phyloP scores from a whole-genome alignment of 2,888 invertebrate species.

The Aelia acuminata region DNA sequence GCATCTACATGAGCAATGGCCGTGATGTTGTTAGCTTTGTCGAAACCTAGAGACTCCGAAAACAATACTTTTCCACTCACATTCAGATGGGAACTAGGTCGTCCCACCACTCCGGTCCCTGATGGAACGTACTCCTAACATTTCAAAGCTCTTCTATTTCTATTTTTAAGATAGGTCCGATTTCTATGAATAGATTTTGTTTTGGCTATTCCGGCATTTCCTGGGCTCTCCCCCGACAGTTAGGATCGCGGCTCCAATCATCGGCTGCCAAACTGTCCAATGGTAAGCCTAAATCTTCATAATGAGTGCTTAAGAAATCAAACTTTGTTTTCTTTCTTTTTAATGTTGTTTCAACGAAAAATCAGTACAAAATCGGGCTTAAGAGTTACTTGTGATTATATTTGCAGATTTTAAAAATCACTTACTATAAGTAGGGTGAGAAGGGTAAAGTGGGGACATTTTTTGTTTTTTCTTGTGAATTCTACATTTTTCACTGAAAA shows the following conservation, averaged over 20 bases:
- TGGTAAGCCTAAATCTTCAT: background rate
- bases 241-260: constrained; percentile 2
- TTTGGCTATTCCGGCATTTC: constrained; percentile 30
- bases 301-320: too few species aligned
- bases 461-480: too few species aligned
- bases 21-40: background rate
- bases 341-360: too few species aligned
- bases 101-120: background rate
- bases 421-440: too few species aligned
- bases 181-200: constrained; percentile 10
- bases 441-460: too few species aligned
- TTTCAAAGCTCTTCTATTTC: constrained; percentile 17
- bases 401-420: too few species aligned
- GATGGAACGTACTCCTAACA: background rate
- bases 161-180: constrained; percentile 29
- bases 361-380: too few species aligned
- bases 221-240: background rate
- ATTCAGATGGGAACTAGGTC: background rate
- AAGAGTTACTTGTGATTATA: too few species aligned
- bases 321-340: too few species aligned
- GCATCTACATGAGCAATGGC: background rate
- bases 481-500: too few species aligned
- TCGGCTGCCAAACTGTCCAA: background rate
- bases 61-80: background rate
- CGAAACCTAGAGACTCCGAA: background rate